Evolutionary conservation across 1,140 invertebrate species (phyloP).

Genomic region (Drosophila bifasciata): DNA sequence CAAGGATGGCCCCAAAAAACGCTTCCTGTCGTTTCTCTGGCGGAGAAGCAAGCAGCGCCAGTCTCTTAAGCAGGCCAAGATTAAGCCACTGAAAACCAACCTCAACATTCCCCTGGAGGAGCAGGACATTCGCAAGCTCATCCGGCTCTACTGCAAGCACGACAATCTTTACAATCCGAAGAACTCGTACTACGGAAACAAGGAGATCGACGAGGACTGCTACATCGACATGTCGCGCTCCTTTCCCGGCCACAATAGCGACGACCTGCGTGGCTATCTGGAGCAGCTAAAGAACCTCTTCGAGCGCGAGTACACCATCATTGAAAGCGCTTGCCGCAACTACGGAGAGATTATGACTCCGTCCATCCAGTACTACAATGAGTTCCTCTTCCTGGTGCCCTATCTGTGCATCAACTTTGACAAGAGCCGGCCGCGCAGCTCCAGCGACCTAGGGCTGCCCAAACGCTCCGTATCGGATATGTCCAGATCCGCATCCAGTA

Average conservation of each 20-base stretch:
- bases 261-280: slow-evolving; percentile 23
- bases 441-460: no score
- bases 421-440: not conserved
- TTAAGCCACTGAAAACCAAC: no score
- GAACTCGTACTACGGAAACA: slow-evolving; percentile 46
- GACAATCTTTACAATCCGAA: slow-evolving; percentile 51
- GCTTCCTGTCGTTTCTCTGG: slow-evolving; percentile 1
- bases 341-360: slow-evolving; percentile 21
- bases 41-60: not conserved
- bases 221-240: slow-evolving; percentile 35
- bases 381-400: slow-evolving; percentile 58
- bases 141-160: slow-evolving; percentile 40
- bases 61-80: not conserved
- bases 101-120: slow-evolving; percentile 4
- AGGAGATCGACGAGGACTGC: slow-evolving; percentile 36
- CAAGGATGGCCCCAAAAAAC: no score
- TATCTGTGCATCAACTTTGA: slow-evolving; percentile 11
- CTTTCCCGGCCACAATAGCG: slow-evolving; percentile 18
- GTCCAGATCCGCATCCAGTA: slow-evolving; percentile 3
- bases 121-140: slow-evolving; percentile 39
- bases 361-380: slow-evolving; percentile 54
- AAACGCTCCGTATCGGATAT: not conserved
- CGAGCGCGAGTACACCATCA: slow-evolving; percentile 44
- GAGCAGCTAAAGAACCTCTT: slow-evolving; percentile 33
- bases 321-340: slow-evolving; percentile 12